phyloP scores from a whole-genome alignment of 2,797 vertebrate species.

The Sebastes glaucus region DNA sequence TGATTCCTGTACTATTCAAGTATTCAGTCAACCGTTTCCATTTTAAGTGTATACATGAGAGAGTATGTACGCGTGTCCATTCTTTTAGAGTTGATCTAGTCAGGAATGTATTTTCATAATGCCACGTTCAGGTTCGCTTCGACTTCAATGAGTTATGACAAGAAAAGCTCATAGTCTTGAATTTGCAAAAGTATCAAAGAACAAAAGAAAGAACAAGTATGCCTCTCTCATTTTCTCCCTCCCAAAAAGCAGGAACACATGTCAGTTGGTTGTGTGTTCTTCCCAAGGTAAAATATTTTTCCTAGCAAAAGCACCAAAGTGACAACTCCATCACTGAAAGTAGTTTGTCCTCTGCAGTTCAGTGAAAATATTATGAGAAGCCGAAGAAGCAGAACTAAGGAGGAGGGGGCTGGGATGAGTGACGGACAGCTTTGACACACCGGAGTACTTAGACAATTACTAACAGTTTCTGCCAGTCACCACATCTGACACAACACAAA shows the following conservation, averaged over 20 bases:
- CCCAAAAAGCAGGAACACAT: conserved; percentile 78
- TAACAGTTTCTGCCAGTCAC: conserved; percentile 87
- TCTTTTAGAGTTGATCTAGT: conserved; percentile 70
- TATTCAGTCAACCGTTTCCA: conserved; percentile 55
- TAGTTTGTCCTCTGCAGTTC: conserved; percentile 86
- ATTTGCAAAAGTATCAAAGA: conserved; percentile 82
- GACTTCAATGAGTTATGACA: conserved; percentile 80
- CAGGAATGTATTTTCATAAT: conserved; percentile 76
- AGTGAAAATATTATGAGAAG: conserved; percentile 87
- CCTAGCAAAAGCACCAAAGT: conserved; percentile 82
- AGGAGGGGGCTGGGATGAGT: conserved; percentile 76
- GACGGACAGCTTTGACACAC: conserved; percentile 88
- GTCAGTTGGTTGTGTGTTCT: conserved; percentile 81
- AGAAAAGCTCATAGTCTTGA: conserved; percentile 80
- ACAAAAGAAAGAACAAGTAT: conserved; percentile 80
- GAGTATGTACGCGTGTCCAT: conserved; percentile 67
- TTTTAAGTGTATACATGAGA: conserved; percentile 73
- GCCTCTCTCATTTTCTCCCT: conserved; percentile 69
- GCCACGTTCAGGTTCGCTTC: conserved; percentile 78
- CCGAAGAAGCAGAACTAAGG: conserved; percentile 67
- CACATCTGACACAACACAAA: conserved; percentile 88
- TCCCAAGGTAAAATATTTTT: conserved; percentile 85
- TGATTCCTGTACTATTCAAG: conserved; percentile 27
- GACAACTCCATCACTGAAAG: conserved; percentile 86
- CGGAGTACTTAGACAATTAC: conserved; percentile 88